Conservation (phyloP, 1,140 invertebrate species). For the Platorchestia sp. region DNA sequence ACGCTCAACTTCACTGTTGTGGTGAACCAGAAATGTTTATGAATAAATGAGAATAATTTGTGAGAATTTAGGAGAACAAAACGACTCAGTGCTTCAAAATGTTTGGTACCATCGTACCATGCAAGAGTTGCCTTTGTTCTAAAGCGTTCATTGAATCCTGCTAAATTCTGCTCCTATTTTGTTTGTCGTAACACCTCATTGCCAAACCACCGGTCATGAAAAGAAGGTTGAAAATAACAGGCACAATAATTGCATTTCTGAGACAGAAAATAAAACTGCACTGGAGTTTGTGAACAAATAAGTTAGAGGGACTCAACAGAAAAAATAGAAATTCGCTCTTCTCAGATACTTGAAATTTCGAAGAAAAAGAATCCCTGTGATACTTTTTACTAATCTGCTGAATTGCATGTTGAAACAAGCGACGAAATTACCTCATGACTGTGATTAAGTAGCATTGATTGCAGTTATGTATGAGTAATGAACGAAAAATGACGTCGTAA, state of each 20-base stretch:
- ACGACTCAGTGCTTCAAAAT: background rate
- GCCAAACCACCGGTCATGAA: background rate
- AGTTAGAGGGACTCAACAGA: too few relatives aligned
- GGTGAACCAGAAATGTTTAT: background rate
- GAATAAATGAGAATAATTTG: too few relatives aligned
- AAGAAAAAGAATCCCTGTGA: too few relatives aligned
- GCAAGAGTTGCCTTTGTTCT: too few relatives aligned
- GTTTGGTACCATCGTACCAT: background rate
- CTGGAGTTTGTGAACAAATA: background rate
- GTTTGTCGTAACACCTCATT: background rate
- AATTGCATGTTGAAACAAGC: too few relatives aligned
- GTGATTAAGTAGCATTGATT: background rate
- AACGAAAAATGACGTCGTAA: background rate
- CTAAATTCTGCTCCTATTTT: background rate
- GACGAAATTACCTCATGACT: too few relatives aligned
- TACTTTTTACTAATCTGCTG: too few relatives aligned
- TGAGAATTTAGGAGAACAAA: too few relatives aligned
- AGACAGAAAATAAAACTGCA: background rate
- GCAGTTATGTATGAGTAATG: background rate
- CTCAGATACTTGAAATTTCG: too few relatives aligned
- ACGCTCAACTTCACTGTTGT: background rate
- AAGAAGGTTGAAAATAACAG: background rate
- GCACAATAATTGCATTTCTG: background rate
- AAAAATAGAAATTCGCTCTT: too few relatives aligned
- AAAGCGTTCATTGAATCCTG: too few relatives aligned